Evolutionary conservation across 2,113 vertebrate genomes (phyloP), one percentile per base, ranked within the genome.

Genomic region (Caretta caretta): DNA sequence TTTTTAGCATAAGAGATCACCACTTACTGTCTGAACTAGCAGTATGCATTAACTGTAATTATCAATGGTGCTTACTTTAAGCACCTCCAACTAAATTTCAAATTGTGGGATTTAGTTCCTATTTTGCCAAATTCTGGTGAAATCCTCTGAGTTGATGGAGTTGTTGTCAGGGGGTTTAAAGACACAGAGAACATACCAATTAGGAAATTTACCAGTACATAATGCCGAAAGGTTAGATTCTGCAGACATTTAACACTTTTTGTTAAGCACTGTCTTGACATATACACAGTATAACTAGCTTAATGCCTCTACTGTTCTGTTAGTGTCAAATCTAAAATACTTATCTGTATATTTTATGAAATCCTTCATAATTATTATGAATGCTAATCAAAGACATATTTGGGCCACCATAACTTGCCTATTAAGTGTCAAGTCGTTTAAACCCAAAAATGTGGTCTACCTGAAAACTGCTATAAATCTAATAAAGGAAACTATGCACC

Each of bases 151-250:
- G 38, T 50, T 89, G 13, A 10, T 38, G 57, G 35, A 72, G 38
- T 17, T 42, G 24, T 49, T 35, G 38, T 53, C 57, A n/a, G 62
- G 17, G 35, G 35, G 50, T 56, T 83, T 57, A 50, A 90, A 62
- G 87, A 80, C 56, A 84, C 54, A 49, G 65, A 65, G 83, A 87
- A 93, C 90, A 83, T 93, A 93, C 84, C 84, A 48, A 84, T 80
- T 59, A 88, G 65, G 87, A 90, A 54, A 54, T 76, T 72, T 51
- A 46, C 76, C 62, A 56, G 12, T 76, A 56, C 57, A 88, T 56
- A 80, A 27, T 27, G 48, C 76, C 57, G 13, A 86, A 72, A 27
- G 46, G 35, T 54, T n/a, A 69, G 48, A 83, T 83, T 72, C 65
- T 50, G 16, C 49, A 24, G 13, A 89, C 53, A 72, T 83, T 89